These are phyloP conservation scores for Lethenteron camtschaticum DNA, from an alignment of 2,113 vertebrate genomes.

Conservation along the genomic window DNA sequence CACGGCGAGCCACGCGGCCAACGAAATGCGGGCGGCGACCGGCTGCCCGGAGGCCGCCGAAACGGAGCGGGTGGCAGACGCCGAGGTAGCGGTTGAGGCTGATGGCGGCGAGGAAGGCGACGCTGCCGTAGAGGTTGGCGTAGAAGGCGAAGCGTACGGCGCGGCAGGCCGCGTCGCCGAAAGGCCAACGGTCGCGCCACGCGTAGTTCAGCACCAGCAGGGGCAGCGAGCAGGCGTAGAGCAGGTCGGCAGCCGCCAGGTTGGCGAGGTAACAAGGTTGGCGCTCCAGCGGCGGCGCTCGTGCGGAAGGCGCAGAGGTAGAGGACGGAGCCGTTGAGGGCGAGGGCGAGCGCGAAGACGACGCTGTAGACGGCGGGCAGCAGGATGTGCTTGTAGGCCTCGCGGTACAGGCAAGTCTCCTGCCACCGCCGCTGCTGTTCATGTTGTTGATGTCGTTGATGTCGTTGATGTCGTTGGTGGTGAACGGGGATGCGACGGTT, in stretches of 20 bases:
- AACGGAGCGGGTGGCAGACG: constrained; percentile 51
- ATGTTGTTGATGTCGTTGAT: too few relatives aligned
- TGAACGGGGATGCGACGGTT: too few relatives aligned
- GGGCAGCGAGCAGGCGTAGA: constrained; percentile 67
- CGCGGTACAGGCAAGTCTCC: constrained; percentile 42
- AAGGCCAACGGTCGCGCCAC: constrained; percentile 66
- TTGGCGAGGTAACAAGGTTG: constrained; percentile 91
- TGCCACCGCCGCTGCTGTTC: neutral
- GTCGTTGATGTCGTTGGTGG: too few relatives aligned
- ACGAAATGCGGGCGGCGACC: constrained; percentile 32
- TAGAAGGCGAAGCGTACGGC: constrained; percentile 83
- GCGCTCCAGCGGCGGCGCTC: constrained; percentile 48
- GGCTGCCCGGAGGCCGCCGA: constrained; percentile 44
- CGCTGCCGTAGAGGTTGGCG: constrained; percentile 75
- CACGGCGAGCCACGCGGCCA: constrained; percentile 36
- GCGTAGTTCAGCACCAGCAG: constrained; percentile 77
- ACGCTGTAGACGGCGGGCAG: constrained; percentile 53
- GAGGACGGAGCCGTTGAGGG: constrained; percentile 43
- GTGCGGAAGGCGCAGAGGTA: constrained; percentile 53
- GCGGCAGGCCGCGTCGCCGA: constrained; percentile 54
- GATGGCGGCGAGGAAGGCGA: constrained; percentile 82
- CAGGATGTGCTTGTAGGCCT: constrained; percentile 72
- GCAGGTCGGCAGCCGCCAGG: constrained; percentile 49
- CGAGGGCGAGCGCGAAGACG: constrained; percentile 58
- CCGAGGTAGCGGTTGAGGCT: constrained; percentile 71